These are phyloP conservation scores for Alentia gelatinosa DNA, from an alignment of 2,888 invertebrate species.

Conservation along the genomic window DNA sequence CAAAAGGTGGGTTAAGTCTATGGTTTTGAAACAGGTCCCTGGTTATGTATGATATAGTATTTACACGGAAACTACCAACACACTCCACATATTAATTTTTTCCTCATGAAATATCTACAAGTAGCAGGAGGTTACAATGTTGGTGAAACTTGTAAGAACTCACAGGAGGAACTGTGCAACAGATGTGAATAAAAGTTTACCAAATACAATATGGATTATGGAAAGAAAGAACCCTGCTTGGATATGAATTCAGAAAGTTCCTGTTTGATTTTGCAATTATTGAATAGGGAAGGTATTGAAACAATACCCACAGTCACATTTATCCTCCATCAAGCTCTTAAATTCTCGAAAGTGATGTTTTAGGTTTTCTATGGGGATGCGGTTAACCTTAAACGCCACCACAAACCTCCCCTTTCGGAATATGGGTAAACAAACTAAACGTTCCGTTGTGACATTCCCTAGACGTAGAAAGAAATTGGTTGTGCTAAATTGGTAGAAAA, in stretches of 20 bases:
- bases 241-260: neutral
- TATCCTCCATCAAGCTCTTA: neutral
- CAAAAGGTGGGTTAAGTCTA: no score
- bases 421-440: neutral
- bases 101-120: no score
- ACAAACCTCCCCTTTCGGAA: neutral
- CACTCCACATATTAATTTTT: no score
- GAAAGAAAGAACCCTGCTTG: no score
- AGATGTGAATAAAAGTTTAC: neutral
- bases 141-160: neutral
- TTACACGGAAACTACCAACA: no score
- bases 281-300: neutral
- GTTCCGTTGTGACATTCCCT: neutral
- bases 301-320: neutral
- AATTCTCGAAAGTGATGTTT: neutral
- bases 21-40: no score
- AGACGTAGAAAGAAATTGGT: no score
- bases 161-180: neutral
- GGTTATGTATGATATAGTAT: no score
- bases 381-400: neutral
- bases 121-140: no score
- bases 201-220: neutral
- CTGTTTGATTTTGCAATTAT: no score
- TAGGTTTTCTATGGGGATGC: neutral
- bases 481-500: no score